Evolutionary conservation across 2,888 invertebrate species (phyloP).

Genomic region (Microdon myrmicae): DNA sequence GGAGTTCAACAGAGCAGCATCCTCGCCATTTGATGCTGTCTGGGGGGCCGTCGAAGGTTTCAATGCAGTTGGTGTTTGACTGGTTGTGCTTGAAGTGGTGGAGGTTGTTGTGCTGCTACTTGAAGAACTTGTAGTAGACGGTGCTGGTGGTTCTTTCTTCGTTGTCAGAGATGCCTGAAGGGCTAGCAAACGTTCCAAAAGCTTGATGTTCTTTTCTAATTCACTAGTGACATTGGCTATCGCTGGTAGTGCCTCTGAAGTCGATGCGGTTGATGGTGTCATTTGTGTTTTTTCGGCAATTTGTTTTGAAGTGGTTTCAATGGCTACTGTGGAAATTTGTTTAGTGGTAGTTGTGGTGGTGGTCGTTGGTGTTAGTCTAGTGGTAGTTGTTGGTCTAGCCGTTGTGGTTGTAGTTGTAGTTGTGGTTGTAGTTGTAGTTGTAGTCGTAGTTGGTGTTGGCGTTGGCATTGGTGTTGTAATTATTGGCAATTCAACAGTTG

Average conservation of each 20-base stretch:
- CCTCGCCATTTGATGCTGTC: conserved; percentile 70
- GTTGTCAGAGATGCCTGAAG: conserved; percentile 54
- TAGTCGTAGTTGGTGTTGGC: conserved; percentile 45
- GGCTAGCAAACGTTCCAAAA: conserved; percentile 40
- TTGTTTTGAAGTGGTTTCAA: conserved; percentile 56
- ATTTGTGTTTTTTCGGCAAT: conserved; percentile 9
- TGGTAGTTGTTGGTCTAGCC: conserved; percentile 17
- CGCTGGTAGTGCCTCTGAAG: not conserved
- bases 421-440: conserved; percentile 57
- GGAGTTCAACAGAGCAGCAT: conserved; percentile 72
- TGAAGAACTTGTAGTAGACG: conserved; percentile 53
- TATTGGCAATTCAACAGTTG: conserved; percentile 28
- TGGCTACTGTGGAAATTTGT: conserved; percentile 45
- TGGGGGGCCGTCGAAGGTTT: conserved; percentile 20
- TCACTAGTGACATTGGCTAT: conserved; percentile 19
- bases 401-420: conserved; percentile 12
- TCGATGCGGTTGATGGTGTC: conserved; percentile 36
- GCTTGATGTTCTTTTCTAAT: conserved; percentile 43
- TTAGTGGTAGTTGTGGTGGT: conserved; percentile 55
- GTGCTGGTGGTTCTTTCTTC: conserved; percentile 53
- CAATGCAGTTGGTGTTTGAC: conserved; percentile 10
- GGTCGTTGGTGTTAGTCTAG: conserved; percentile 43
- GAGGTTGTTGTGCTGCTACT: conserved; percentile 27
- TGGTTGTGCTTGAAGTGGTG: conserved; percentile 34
- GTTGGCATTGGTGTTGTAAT: conserved; percentile 55